phyloP scores from a whole-genome alignment of 2,888 invertebrate species.

The Carpatolechia fugitivella region DNA sequence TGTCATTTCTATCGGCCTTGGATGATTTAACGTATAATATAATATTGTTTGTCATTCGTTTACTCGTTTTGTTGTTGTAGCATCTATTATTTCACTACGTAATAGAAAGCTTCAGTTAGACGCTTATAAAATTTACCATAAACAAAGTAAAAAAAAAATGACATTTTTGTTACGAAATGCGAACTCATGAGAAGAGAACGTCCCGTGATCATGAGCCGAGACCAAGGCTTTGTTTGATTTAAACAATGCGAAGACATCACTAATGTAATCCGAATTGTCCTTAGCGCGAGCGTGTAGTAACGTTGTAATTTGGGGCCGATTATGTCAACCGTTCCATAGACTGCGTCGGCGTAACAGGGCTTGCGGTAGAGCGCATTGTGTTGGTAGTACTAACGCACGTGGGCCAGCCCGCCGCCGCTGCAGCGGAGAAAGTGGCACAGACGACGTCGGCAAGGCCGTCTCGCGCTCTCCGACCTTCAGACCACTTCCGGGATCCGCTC shows the following conservation, averaged over 20 bases:
- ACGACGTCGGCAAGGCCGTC: conserved; percentile 72
- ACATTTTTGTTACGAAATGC: conserved; percentile 44
- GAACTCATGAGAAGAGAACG: conserved; percentile 55
- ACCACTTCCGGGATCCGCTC: conserved; percentile 58
- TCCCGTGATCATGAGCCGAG: conserved; percentile 53
- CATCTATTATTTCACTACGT: no score
- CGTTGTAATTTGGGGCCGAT: conserved; percentile 59
- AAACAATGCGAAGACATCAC: conserved; percentile 54
- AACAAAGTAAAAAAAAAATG: conserved; percentile 8
- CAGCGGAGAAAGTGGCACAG: conserved; percentile 69
- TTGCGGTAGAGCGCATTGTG: conserved; percentile 34
- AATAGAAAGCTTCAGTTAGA: no score
- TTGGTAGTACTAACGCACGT: conserved; percentile 61
- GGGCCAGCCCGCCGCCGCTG: conserved; percentile 47
- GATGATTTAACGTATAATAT: neutral
- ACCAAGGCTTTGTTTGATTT: conserved; percentile 63
- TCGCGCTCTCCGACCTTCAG: conserved; percentile 64
- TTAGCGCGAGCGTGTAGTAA: conserved; percentile 51
- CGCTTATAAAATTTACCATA: neutral
- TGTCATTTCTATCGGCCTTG: neutral
- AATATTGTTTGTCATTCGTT: no score
- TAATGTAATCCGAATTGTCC: conserved; percentile 60
- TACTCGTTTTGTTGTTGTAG: no score
- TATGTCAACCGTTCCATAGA: conserved; percentile 66
- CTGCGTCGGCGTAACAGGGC: conserved; percentile 53